These are phyloP conservation scores for Aromia moschata DNA, from an alignment of 2,888 invertebrate species.

Conservation along the genomic window DNA sequence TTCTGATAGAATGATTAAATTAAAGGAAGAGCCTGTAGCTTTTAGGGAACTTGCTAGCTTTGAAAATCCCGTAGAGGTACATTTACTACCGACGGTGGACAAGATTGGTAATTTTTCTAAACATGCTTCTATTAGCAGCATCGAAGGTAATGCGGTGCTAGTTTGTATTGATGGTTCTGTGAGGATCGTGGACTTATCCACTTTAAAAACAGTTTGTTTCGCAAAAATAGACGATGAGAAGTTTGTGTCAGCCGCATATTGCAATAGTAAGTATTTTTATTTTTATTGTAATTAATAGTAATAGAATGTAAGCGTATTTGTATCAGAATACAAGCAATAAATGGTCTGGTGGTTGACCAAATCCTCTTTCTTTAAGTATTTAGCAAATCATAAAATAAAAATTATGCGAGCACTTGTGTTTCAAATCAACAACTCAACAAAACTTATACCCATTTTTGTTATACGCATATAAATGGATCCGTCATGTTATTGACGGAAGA, in stretches of 20 bases:
- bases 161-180: conserved; percentile 81
- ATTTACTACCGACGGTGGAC: conserved; percentile 70
- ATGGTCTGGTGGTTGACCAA: no score
- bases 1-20: conserved; percentile 63
- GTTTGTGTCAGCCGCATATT: conserved; percentile 86
- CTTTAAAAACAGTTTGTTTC: conserved; percentile 74
- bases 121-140: conserved; percentile 46
- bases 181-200: conserved; percentile 76
- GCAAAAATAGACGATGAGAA: conserved; percentile 74
- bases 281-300: conserved; percentile 7
- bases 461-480: no score
- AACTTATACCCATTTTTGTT: no score
- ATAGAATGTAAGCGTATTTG: no score
- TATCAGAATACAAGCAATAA: no score
- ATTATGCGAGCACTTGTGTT: no score
- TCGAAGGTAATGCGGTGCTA: conserved; percentile 71
- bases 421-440: no score
- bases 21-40: conserved; percentile 70
- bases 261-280: conserved; percentile 72
- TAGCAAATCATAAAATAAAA: no score
- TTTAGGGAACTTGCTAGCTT: conserved; percentile 70
- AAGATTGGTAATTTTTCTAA: conserved; percentile 43
- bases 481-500: no score
- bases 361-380: no score
- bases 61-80: conserved; percentile 76